Base-by-base conservation (phyloP, 2,888 invertebrate genomes). In the Xanthostigma xanthostigma region DNA sequence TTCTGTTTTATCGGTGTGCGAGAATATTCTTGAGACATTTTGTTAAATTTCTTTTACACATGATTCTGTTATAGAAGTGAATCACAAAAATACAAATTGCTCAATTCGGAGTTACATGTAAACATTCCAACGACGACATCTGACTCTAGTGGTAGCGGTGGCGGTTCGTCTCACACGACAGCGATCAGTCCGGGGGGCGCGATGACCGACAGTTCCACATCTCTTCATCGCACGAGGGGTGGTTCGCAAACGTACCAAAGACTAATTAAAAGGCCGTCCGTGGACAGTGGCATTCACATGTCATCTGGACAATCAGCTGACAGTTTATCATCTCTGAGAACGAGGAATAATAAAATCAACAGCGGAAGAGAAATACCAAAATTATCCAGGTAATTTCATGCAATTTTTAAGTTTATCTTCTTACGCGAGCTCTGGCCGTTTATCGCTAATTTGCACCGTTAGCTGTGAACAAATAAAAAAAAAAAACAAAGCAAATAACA, bases 251-350 rank as follows among this genome's bases (percentile, higher is more conserved):
- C 41, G 33, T 14, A 54, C 27, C 63, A 63, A 47, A 62, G 64
- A 55, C 70, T 84, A 42, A 77, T 81, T 35, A 85, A 86, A 60
- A 69, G 84, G 46, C 81, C 85, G 0, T 86, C 85, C 0, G 79
- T 85, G 39, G 85, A 86, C 59, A 85, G 84, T 58, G 86, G 86
- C 10, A 86, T 86, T 54, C 81, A 85, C 56, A 78, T 86, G 76
- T 62, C 62, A 45, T 63, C 62, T 50, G 66, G 62, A 35, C 63
- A 64, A 45, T 63, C 63, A 17, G 59, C 62, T 3, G 67, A 67
- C 50, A 66, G 61, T 53, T 55, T 64, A 35, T 58, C 62, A 14
- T 62, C 64, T 2, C 57, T 62, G 33, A 56, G 61, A 50, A 52
- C 56, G 17, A 62, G 62, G 49, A 64, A 58, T 46, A 59, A 59